These are phyloP conservation scores for Pelodiscus sinensis DNA, from an alignment of 2,113 vertebrate species.

Conservation along the genomic window DNA sequence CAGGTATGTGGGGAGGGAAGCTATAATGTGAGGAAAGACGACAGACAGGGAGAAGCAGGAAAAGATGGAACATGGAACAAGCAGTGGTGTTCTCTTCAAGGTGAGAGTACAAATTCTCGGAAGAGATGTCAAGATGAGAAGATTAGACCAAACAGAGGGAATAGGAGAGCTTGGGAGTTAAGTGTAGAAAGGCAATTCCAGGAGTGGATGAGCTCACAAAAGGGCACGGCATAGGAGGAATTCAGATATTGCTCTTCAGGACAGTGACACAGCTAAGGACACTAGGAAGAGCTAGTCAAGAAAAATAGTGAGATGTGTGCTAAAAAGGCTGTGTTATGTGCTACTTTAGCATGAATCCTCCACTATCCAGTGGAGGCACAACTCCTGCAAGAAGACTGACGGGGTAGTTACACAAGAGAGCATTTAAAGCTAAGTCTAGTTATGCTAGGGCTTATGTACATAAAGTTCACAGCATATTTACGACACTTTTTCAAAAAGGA, in stretches of 20 bases:
- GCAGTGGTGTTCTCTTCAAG: not conserved
- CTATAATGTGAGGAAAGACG: too few relatives aligned
- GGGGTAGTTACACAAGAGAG: fast-evolving
- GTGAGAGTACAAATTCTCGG: not conserved
- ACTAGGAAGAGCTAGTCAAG: not conserved
- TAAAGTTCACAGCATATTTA: not conserved
- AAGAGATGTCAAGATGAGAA: not conserved
- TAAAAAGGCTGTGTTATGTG: fast-evolving
- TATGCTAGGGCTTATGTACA: not conserved
- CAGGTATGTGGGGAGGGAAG: not conserved
- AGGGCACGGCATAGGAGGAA: not conserved
- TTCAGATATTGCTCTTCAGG: not conserved
- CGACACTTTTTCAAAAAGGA: not conserved
- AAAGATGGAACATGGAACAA: not conserved
- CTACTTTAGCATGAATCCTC: not conserved
- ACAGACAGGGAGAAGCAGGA: too few relatives aligned
- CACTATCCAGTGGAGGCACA: not conserved
- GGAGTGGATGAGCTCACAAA: too few relatives aligned
- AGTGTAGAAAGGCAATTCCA: not conserved
- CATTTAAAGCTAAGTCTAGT: not conserved
- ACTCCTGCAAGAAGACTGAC: not conserved
- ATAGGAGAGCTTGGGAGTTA: not conserved
- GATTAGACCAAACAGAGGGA: not conserved
- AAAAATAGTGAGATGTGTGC: fast-evolving
- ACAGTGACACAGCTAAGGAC: fast-evolving